Conservation (phyloP, 2,113 vertebrate genomes). For the Nibea albiflora region DNA sequence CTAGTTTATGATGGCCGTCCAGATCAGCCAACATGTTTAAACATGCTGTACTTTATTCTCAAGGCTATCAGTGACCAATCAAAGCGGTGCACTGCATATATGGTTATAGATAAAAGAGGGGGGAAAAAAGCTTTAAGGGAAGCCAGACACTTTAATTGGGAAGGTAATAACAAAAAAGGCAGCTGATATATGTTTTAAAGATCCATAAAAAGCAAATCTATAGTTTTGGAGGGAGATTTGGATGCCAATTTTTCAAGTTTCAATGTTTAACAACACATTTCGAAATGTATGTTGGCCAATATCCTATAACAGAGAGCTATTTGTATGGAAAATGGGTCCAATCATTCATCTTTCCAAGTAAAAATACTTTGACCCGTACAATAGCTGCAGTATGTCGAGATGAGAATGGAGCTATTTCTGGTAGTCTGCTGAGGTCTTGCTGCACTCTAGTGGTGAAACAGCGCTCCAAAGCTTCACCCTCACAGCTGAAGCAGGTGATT, state of each 20-base stretch:
- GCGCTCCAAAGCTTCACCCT: neutral
- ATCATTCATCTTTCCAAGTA: slow-evolving; percentile 4
- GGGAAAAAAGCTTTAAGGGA: neutral
- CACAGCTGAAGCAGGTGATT: neutral
- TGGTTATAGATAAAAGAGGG: neutral
- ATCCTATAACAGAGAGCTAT: slow-evolving; percentile 4
- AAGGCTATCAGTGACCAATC: neutral
- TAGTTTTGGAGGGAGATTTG: neutral
- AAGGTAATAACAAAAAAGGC: neutral
- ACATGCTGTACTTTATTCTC: slow-evolving; percentile 38
- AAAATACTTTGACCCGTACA: slow-evolving; percentile 6
- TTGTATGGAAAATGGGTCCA: slow-evolving; percentile 18
- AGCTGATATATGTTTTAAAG: slow-evolving; percentile 6
- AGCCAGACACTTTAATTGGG: neutral
- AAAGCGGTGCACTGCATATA: neutral
- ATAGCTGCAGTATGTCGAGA: neutral
- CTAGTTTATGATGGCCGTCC: slow-evolving; percentile 18
- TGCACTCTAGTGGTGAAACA: slow-evolving; percentile 69
- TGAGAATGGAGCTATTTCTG: neutral
- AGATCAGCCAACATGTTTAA: slow-evolving; percentile 31
- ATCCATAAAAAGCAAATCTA: slow-evolving; percentile 9
- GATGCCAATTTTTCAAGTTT: slow-evolving; percentile 2
- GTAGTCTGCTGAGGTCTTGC: slow-evolving; percentile 44
- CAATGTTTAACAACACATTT: slow-evolving; percentile 15
- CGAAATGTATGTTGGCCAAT: neutral